Evolutionary conservation across 2,797 vertebrate genomes (phyloP).

Genomic region (Karalla daura): DNA sequence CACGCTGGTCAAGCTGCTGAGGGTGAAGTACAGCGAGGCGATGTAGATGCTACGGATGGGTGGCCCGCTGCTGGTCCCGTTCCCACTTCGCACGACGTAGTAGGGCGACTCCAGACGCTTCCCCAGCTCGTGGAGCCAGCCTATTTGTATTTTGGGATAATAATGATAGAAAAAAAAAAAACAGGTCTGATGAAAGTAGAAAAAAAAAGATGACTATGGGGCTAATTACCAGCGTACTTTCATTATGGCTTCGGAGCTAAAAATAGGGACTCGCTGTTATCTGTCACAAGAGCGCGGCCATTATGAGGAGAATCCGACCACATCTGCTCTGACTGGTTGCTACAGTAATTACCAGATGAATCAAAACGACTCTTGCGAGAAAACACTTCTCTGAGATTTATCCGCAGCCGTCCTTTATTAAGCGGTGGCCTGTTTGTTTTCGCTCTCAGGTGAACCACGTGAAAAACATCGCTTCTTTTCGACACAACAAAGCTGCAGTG

Average conservation of each 20-base stretch:
- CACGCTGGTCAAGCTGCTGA: constrained; percentile 98
- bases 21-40: constrained; percentile 96
- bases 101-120: constrained; percentile 95
- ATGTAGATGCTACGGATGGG: constrained; percentile 94
- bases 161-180: constrained; percentile 1
- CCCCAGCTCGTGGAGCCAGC: constrained; percentile 96
- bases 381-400: too few species aligned
- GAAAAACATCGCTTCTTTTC: neutral
- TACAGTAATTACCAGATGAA: neutral
- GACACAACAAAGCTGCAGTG: neutral
- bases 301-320: neutral
- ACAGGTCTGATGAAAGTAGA: neutral
- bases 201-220: too few species aligned
- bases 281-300: neutral
- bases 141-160: constrained; percentile 74
- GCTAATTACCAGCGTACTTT: too few species aligned
- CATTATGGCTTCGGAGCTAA: neutral
- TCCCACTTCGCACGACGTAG: constrained; percentile 61
- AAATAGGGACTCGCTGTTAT: neutral
- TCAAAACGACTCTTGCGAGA: neutral
- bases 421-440: neutral
- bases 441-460: neutral
- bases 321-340: neutral
- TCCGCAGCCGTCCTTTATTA: too few species aligned
- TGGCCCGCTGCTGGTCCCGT: constrained; percentile 79